Evolutionary conservation across 2,888 invertebrate genomes (phyloP), one percentile per base, ranked within the genome.

Genomic region (Lomographa bimaculata): DNA sequence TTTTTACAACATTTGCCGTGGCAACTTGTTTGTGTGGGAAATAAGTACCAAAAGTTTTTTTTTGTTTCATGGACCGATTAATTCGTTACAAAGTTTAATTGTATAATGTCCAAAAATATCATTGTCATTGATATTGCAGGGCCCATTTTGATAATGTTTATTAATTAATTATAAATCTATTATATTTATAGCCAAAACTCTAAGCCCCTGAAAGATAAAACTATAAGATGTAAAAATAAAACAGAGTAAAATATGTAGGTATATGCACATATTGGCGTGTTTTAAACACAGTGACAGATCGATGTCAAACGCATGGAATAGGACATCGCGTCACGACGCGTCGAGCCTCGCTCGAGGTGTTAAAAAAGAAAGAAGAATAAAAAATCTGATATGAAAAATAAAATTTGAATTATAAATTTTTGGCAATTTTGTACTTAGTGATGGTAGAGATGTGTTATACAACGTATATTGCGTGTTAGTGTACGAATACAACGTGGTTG

Each of bases 381-480:
- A 57, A 62, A 64, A 57, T 57, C 50, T 57, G 54, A 64, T 55
- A 57, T 48, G 56, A 53, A 63, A 65, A 64, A 58, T 58, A 55
- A 51, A 51, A 49, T 59, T 46, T 64, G 53, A 69, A 63, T 56
- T 36, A 73, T 66, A 71, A 59, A 62, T 85, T 85, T 87, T 89
- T 87, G 89, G 87, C 86, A 83, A 85, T 85, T 89, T 89, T 89
- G 89, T 87, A 89, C 87, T 89, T 83, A 79, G 80, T 82, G 81
- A 83, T 82, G 77, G 68, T 70, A 71, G 66, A 69, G 62, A 62
- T 67, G 72, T 69, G 35, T 55, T 52, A n/a, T n/a, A 62, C 55
- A 60, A 54, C 55, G n/a, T n/a, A n/a, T n/a, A 54, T 10, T 30
- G 38, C 46, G 53, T 47, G 57, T 59, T 37, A 29, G 40, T 51